Evolutionary conservation across 2,113 vertebrate species (phyloP), one percentile per base, ranked within the genome.

Genomic region (Barbus barbus): DNA sequence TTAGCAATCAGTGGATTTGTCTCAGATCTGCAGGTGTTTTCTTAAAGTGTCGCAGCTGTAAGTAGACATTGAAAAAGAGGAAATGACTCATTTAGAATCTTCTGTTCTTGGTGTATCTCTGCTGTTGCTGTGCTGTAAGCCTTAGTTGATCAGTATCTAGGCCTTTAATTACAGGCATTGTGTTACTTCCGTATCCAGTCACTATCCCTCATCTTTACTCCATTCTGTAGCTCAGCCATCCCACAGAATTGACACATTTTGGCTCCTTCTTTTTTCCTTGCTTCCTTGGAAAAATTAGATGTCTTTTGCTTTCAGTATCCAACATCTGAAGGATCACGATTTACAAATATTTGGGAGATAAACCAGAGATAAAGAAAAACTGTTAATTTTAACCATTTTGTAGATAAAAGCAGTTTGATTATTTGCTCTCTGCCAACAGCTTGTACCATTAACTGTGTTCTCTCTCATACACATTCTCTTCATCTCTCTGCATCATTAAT

Each of bases 401-500:
- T 56, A 22, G 18, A 56, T 56, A 26, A 20, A 7, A 51, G 6
- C 72, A 75, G 14, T 14, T 74, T 28, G 12, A 18, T 58, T 78
- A n/a, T 31, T 58, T 36, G 51, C 22, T 78, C 26, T 22, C 36
- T 28, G 38, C 61, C 78, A 31, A 33, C n/a, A 65, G 14, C 9
- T 31, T 28, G 13, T 33, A 9, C 31, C 24, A 26, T 60, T 38
- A 60, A 4, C 2, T 44, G 9, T 7, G 31, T 53, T 77, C n/a
- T 86, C 72, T 82, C 69, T 82, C 44, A n/a, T 46, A 5, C n/a
- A n/a, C n/a, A 36, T 46, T 65, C 58, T 65, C n/a, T 81, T 14
- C 28, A 16, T 81, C 72, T 78, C 78, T 81, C 63, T 84, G 81
- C 77, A 81, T 86, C 72, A 83, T 85, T 77, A 81, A 83, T 58